Conservation (phyloP, 1,140 invertebrate species). For the Drosophila lacertosa region DNA sequence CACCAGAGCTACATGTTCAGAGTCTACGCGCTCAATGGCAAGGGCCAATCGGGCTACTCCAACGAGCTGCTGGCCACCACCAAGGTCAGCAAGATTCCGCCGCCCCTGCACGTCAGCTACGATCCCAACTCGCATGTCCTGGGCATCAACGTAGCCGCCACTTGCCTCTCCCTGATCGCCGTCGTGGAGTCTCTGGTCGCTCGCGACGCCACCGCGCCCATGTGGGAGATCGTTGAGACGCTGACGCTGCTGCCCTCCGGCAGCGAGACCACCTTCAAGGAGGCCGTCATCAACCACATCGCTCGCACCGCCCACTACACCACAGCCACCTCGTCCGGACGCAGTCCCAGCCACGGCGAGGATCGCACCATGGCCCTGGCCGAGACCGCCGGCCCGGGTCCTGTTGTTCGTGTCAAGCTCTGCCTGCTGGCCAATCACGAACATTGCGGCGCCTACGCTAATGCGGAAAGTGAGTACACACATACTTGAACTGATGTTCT, state of each 20-base stretch:
- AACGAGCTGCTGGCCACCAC: constrained; percentile 91
- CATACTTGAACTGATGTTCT: fast-evolving
- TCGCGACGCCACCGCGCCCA: constrained; percentile 85
- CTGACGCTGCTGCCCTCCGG: constrained; percentile 89
- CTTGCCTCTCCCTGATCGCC: constrained; percentile 90
- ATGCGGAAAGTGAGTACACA: constrained; percentile 90
- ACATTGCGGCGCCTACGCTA: constrained; percentile 92
- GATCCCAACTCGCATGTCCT: constrained; percentile 90
- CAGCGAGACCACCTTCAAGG: constrained; percentile 87
- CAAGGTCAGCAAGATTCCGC: constrained; percentile 92
- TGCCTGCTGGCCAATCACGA: constrained; percentile 91
- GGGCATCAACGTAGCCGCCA: constrained; percentile 91
- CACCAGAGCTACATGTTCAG: constrained; percentile 93
- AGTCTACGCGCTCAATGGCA: constrained; percentile 93
- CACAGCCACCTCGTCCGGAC: constrained; percentile 65
- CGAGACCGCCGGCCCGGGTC: constrained; percentile 86
- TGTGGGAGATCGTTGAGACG: constrained; percentile 90
- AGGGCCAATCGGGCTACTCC: constrained; percentile 93
- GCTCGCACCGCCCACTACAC: constrained; percentile 69
- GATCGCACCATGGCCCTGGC: constrained; percentile 84
- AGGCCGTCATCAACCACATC: constrained; percentile 87
- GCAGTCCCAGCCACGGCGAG: constrained; percentile 83
- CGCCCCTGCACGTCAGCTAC: constrained; percentile 91
- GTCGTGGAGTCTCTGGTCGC: constrained; percentile 89
- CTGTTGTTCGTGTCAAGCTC: constrained; percentile 90